Base-by-base conservation (phyloP, 1,140 invertebrate genomes). In the Bombyx mandarina region DNA sequence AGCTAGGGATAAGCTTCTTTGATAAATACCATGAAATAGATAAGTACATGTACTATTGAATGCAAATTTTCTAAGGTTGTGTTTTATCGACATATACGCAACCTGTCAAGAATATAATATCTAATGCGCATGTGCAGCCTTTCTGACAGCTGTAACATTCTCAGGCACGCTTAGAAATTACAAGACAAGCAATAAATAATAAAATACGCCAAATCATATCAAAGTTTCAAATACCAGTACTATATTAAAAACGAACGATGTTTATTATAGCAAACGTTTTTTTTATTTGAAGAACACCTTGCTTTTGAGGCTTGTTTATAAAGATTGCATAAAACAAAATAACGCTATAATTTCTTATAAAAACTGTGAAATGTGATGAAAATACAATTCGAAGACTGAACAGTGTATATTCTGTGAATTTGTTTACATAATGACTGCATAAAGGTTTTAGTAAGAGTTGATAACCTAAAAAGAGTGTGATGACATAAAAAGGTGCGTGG, bases 31-130 rank as follows among this genome's bases (percentile, higher is more conserved):
- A 7, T 18, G 2, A 12, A 49, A 22, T 12, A 12, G 1, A 18
- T 18, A 49, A 47, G 9, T 10, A 47, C 9, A 47, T 8, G 9
- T 9, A 47, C 5, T 7, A 47, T 47, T 47, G 9, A 47, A 8
- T 47, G 7, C 8, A 35, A 35, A 35, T 35, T 35, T 35, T 35
- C 26, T 35, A 59, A 18, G 35, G 43, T 45, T 61, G 66, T 73
- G 71, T 69, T 79, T 81, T 81, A 83, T 77, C 78, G 80, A 83
- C 80, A 46, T 62, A 57, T 65, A 61, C 60, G 60, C 52, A 57
- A 52, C 51, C 53, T 69, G 65, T 75, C 66, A 73, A 66, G 50
- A 46, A 45, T 56, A 35, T 7, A 26, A 22, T 26, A 43, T 8
- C 43, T 12, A 67, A 7, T 66, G 75, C 82, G 82, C 82, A 83